phyloP scores from a whole-genome alignment of 2,113 vertebrate genomes.

The Vulpes vulpes region DNA sequence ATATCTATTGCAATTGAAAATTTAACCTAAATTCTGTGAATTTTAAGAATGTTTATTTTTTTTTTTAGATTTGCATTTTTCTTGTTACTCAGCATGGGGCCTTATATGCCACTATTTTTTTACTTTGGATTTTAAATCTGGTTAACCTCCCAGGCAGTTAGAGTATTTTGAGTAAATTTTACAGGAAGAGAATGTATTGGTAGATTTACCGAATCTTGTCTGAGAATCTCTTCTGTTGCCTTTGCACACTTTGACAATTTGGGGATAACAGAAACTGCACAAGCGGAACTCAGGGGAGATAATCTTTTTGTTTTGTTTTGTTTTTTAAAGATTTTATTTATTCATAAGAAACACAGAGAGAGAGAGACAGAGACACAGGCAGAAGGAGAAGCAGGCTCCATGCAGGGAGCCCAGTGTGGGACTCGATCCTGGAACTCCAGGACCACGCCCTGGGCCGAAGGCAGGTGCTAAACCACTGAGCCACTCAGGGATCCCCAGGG shows the following conservation, averaged over 20 bases:
- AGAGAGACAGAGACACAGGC: too few species aligned
- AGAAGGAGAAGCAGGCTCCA: too few species aligned
- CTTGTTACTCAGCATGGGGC: neutral
- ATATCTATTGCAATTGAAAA: constrained; percentile 6
- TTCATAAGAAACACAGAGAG: too few species aligned
- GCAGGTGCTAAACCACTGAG: too few species aligned
- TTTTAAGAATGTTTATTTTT: neutral
- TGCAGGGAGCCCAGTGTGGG: too few species aligned
- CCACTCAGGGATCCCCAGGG: too few species aligned
- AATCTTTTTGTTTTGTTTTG: neutral
- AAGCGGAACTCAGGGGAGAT: neutral
- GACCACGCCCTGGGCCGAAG: too few species aligned
- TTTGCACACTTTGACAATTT: neutral
- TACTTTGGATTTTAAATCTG: constrained; percentile 2
- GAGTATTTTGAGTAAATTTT: neutral
- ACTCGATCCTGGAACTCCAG: too few species aligned
- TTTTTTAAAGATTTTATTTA: too few species aligned
- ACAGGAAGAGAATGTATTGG: neutral
- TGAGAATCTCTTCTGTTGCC: neutral
- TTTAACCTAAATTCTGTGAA: neutral
- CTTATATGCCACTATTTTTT: neutral
- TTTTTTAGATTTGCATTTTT: neutral
- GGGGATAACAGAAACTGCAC: neutral
- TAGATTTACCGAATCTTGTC: neutral
- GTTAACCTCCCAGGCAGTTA: neutral